Base-by-base conservation (phyloP, 2,888 invertebrate genomes). In the Leptodirus hochenwartii region DNA sequence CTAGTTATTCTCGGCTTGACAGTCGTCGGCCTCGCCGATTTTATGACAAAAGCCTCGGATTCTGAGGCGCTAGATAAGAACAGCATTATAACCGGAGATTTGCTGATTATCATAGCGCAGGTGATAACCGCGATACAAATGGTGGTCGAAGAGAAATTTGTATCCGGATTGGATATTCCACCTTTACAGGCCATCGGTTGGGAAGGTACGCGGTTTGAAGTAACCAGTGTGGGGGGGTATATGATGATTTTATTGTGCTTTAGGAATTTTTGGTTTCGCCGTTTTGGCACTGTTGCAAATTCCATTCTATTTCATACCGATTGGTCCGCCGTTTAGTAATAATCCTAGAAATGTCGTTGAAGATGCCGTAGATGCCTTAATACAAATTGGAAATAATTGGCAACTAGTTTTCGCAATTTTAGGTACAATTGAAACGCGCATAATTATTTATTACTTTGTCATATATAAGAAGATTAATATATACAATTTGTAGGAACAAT, bases 101-200 rank as follows among this genome's bases (percentile, higher is more conserved):
- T 79, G 37, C 60, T 81, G 17, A 75, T 81, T 40, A 62, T 81
- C 27, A 59, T 70, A 28, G 78, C 79, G 0, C 77, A 77, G 49
- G 69, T 95, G 27, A 69, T 95, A 39, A 76, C 77, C 11, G 79
- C 90, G 1, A 66, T 75, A 32, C 91, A 93, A 59, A 88, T 93
- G 79, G 88, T 95, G 1, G 75, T 84, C 37, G 95, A 96, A 54
- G 93, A 96, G 52, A 87, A 85, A 56, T 85, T 74, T 52, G 71
- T 95, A 1, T 61, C 71, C 34, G 74, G 79, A 28, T 63, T 76
- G 42, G 82, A 88, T 54, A 82, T 93, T 27, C 82, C 87, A 0
- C 72, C 93, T 0, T 57, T 95, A 35, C 82, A 87, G 53, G 91
- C 85, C 4, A 82, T 90, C 12, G 93, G 95, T 5, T 87, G 84